Evolutionary conservation across 1,140 invertebrate genomes (phyloP), one percentile per base, ranked within the genome.

Genomic region (Pseudomyrmex concolor): DNA sequence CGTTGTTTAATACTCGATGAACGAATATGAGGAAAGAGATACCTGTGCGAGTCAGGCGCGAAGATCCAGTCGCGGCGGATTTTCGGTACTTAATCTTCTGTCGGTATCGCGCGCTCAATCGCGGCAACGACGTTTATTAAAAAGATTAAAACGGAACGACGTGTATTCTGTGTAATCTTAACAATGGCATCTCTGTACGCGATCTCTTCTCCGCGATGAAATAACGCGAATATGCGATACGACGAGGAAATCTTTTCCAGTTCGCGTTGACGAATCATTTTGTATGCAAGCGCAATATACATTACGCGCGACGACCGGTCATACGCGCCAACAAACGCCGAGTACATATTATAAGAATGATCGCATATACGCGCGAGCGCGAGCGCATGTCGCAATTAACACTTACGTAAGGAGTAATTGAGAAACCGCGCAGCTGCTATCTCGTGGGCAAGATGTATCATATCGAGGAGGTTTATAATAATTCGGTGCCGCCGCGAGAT

Each of bases 361-460:
- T 84, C 85, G 76, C 70, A 57, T 67, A 25, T 54, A 19, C 66
- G 48, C 66, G 51, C 51, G 54, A 68, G 48, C 54, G 25, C 54
- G 72, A 76, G 76, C 76, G 68, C 74, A 66, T 80, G 84, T 84
- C 76, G 86, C 87, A 88, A 88, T 88, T 88, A 88, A 78, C 67
- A 76, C 83, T 88, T 88, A 54, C 83, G 86, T 84, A 88, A 87
- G 64, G 7, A 66, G 71, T 88, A 87, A 85, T 88, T 87, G 87
- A 88, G 87, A 88, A 87, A 87, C 77, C 72, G 59, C 77, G 74
- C 87, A 60, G 67, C 72, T 77, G 76, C 86, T 78, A 85, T 84
- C 70, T 68, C 77, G 70, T 81, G 63, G 77, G 84, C 83, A 68
- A 71, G 71, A 48, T 19, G 71, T 60, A 84, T 84, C 84, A 59